Conservation (phyloP, 2,888 invertebrate species). For the Pterostichus madidus region DNA sequence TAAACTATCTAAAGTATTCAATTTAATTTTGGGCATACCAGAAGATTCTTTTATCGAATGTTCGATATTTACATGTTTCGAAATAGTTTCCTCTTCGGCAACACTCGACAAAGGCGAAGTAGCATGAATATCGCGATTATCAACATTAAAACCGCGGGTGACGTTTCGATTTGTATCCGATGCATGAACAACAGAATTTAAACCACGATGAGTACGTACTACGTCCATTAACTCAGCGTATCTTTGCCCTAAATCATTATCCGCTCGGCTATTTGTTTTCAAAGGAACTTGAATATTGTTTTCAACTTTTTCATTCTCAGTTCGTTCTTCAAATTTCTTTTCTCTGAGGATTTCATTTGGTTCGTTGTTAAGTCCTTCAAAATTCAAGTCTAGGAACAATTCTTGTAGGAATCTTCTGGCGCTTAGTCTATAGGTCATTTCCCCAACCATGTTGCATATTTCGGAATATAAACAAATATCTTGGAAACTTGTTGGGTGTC, state of each 20-base stretch:
- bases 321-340: conserved; percentile 42
- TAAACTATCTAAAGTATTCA: conserved; percentile 76
- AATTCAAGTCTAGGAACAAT: conserved; percentile 91
- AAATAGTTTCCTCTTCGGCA: conserved; percentile 73
- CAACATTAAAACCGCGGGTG: conserved; percentile 69
- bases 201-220: conserved; percentile 45
- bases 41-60: conserved; percentile 3
- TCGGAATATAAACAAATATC: conserved; percentile 96
- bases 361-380: conserved; percentile 81
- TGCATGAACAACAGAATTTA: conserved; percentile 55
- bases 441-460: conserved; percentile 88
- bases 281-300: conserved; percentile 15
- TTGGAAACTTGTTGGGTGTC: conserved; percentile 86
- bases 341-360: conserved; percentile 77
- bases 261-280: conserved; percentile 55
- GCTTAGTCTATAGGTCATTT: conserved; percentile 89
- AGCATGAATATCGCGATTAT: conserved; percentile 68
- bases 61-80: conserved; percentile 13
- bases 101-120: conserved; percentile 76
- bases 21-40: conserved; percentile 69
- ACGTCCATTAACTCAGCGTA: conserved; percentile 69
- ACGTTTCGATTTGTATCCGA: conserved; percentile 68
- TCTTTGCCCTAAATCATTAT: conserved; percentile 69
- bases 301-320: conserved; percentile 15
- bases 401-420: conserved; percentile 95